These are phyloP conservation scores for Norana najaformis DNA, from an alignment of 2,888 invertebrate genomes.

Conservation along the genomic window DNA sequence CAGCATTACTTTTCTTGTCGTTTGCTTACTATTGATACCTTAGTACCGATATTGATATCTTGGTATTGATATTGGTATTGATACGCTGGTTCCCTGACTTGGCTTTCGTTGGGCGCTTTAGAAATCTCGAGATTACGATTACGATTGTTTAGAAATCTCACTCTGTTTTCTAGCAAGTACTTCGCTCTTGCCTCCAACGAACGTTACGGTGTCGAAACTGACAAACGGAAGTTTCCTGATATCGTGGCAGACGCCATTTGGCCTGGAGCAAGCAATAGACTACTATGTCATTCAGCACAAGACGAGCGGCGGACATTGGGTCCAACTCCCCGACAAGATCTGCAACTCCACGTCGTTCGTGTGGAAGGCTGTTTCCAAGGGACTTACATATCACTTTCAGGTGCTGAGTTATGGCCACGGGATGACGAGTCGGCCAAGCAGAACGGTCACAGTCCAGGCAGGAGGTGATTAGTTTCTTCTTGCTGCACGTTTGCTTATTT, in stretches of 20 bases:
- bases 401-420: neutral
- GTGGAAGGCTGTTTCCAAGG: neutral
- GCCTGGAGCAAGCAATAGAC: neutral
- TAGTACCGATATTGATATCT: too few species aligned
- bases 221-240: neutral
- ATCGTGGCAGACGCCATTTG: neutral
- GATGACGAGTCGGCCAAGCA: neutral
- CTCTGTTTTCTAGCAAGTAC: neutral
- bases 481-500: too few species aligned
- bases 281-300: slow-evolving; percentile 7
- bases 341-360: neutral
- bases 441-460: neutral
- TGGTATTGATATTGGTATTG: too few species aligned
- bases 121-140: too few species aligned
- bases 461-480: neutral
- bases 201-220: neutral
- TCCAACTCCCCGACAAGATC: neutral
- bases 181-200: neutral
- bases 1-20: too few species aligned
- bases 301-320: neutral
- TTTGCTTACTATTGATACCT: too few species aligned
- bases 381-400: slow-evolving; percentile 20
- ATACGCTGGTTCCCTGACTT: too few species aligned
- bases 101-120: too few species aligned
- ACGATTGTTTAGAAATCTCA: neutral